These are phyloP conservation scores for Nycticryphes semicollaris DNA, from an alignment of 2,113 vertebrate species.

Conservation along the genomic window DNA sequence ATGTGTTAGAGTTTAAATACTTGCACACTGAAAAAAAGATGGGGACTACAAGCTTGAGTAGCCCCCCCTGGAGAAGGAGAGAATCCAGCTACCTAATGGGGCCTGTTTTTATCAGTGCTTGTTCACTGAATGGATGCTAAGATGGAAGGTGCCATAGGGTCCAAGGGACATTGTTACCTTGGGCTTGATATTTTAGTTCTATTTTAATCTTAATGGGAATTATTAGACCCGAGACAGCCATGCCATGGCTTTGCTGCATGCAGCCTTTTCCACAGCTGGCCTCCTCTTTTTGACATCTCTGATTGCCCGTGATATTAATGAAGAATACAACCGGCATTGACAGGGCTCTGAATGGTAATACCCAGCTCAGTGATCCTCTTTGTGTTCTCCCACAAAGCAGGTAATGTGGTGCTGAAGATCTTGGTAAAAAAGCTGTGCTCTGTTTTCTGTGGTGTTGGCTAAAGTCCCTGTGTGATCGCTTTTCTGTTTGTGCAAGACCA, in stretches of 20 bases:
- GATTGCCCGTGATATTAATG: not conserved
- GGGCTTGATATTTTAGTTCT: not conserved
- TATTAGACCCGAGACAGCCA: not conserved
- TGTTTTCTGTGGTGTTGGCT: not conserved
- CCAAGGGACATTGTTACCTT: not conserved
- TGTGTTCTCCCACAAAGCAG: not conserved
- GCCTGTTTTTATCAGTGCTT: not conserved
- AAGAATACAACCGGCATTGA: not conserved
- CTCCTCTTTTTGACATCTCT: not conserved
- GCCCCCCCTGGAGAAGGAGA: rapidly evolving
- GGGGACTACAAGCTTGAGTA: not conserved
- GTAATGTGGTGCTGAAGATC: not conserved
- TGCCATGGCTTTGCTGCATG: not conserved
- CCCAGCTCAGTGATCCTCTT: not conserved
- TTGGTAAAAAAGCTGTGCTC: not conserved
- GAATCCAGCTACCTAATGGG: not conserved
- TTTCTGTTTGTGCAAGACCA: too few species aligned
- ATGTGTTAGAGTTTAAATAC: not conserved
- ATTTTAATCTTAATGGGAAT: not conserved
- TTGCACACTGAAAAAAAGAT: not conserved
- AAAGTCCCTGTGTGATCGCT: rapidly evolving
- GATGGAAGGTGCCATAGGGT: not conserved
- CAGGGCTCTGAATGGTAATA: not conserved
- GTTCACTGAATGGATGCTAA: not conserved
- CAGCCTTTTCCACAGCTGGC: not conserved